These are phyloP conservation scores for Gobio gobio DNA, from an alignment of 2,113 vertebrate species.

Conservation along the genomic window DNA sequence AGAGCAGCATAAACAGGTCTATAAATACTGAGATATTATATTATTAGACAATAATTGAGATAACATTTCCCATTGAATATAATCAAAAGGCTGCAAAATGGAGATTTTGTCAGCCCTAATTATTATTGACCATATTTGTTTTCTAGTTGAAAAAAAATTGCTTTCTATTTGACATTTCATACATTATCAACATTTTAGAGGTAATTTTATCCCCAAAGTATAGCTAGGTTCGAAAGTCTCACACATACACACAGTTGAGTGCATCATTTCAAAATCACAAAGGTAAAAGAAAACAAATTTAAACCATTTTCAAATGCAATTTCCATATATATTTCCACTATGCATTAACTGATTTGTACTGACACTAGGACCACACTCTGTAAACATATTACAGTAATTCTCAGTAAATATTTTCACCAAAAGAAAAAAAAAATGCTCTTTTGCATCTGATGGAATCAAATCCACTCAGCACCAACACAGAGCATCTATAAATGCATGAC, in stretches of 20 bases:
- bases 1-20: too few species aligned
- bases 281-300: background rate
- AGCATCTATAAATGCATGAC: conserved; percentile 30
- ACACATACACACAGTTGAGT: conserved; percentile 15
- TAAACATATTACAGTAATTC: conserved; percentile 34
- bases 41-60: too few species aligned
- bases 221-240: background rate
- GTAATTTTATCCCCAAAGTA: background rate
- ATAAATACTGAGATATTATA: too few species aligned
- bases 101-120: too few species aligned
- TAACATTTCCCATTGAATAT: too few species aligned
- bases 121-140: too few species aligned
- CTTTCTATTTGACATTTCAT: background rate
- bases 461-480: conserved; percentile 22
- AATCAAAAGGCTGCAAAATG: too few species aligned
- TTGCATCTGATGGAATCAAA: conserved; percentile 30
- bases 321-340: background rate
- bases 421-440: background rate
- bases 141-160: too few species aligned
- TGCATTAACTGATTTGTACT: conserved; percentile 11
- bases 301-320: conserved; percentile 2
- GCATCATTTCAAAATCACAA: background rate
- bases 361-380: conserved; percentile 21
- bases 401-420: background rate
- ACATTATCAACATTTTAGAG: background rate